Evolutionary conservation across 2,113 vertebrate genomes (phyloP), one percentile per base, ranked within the genome.

Genomic region (Ageneiosus marmoratus): DNA sequence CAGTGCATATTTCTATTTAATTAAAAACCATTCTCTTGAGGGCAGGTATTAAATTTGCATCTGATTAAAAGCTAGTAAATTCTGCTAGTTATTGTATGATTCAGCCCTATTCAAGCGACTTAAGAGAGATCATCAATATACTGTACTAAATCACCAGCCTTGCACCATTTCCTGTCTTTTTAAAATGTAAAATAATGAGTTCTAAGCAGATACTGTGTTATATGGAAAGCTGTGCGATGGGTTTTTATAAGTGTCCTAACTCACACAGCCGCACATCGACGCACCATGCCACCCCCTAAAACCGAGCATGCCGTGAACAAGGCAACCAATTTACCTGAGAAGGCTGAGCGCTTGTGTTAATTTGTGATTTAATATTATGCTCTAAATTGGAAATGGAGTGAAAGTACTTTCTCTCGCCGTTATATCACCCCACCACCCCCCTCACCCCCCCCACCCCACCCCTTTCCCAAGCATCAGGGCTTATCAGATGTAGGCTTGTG

Each of bases 401-500:
- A 87, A 84, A 85, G 72, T 55, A 60, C 78, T 75, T 48, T 65
- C 60, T 32, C 56, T 80, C 20, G 37, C 85, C 44, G 24, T 83
- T 67, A 75, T 44, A 77, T 77, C 89, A n/a, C 83, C 90, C 89
- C 78, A 86, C 75, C 86, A 10, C 9, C 16, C 34, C 37, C n/a
- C n/a, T n/a, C n/a, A n/a, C n/a, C 83, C 90, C 89, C 78, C 87
- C 75, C 86, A 10, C 9, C 16, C 34, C 37, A 41, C 37, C 32
- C 63, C 91, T 90, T 13, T 29, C 67, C 11, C 91, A 91, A 88
- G 88, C 91, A 58, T 84, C 84, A 85, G 89, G 91, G 89, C 86
- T 88, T 93, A 85, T 92, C 88, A 88, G 89, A 87, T 81, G 58
- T 83, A 85, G 89, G 80, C 86, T 89, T 92, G 89, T 85, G 89